Conservation (phyloP, 2,888 invertebrate genomes). For the Sarcophaga subvicina region DNA sequence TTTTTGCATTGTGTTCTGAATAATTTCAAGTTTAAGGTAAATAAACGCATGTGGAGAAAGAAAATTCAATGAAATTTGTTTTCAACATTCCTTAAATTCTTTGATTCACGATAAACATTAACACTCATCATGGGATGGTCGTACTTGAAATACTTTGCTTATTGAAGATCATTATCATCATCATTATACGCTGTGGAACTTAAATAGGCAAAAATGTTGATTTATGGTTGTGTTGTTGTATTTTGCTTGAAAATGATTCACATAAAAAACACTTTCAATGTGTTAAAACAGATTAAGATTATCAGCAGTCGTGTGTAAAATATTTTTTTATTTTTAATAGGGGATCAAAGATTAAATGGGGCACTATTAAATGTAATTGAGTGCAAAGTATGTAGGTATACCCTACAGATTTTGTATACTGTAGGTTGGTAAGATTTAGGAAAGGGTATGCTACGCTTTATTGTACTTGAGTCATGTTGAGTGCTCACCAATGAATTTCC, state of each 20-base stretch:
- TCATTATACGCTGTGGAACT: not conserved
- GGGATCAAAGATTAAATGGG: not conserved
- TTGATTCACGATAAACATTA: conserved; percentile 49
- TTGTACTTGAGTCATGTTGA: too few relatives aligned
- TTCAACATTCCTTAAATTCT: conserved; percentile 55
- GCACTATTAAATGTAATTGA: too few relatives aligned
- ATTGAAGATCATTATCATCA: conserved; percentile 29
- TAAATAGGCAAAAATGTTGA: not conserved
- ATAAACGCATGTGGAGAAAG: conserved; percentile 2
- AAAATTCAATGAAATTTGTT: not conserved
- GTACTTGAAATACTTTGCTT: conserved; percentile 56
- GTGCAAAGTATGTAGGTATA: too few relatives aligned
- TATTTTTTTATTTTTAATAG: not conserved
- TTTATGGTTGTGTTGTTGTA: not conserved
- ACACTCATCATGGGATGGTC: conserved; percentile 22
- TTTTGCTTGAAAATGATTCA: conserved; percentile 25
- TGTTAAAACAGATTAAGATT: conserved; percentile 10
- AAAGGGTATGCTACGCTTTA: too few relatives aligned
- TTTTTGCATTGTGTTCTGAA: conserved; percentile 12
- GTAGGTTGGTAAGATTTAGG: too few relatives aligned
- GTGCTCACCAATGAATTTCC: too few relatives aligned
- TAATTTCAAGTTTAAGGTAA: conserved; percentile 51
- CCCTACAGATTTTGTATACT: too few relatives aligned
- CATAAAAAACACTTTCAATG: not conserved
- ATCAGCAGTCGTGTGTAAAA: not conserved